Evolutionary conservation across 1,140 invertebrate genomes (phyloP), one percentile per base, ranked within the genome.

Genomic region (Phocides pigmalion): DNA sequence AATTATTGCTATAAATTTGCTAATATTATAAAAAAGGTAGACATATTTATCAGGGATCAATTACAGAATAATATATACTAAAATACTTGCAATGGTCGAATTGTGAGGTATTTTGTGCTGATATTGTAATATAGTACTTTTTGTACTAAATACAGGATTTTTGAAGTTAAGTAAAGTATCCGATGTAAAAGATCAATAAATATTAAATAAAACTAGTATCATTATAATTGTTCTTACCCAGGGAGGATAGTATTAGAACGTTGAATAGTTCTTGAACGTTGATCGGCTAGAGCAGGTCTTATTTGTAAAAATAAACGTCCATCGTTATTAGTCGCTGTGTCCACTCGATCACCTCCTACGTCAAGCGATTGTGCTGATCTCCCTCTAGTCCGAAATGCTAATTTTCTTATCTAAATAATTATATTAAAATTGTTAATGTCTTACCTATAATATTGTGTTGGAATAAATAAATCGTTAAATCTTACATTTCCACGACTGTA

Each of bases 351-450:
- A 14, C 68, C 79, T 12, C 76, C 80, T 14, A 76, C 78, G 70
- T 92, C 91, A 47, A 91, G 78, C 15, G 90, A 92, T 6, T 89
- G 87, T 37, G 90, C 91, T 11, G 90, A 92, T 56, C 85, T 84
- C 20, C 89, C 90, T 64, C 91, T 82, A 15, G 86, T 66, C 4
- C 89, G 87, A 80, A 92, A 92, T 50, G 79, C 79, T 64, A 80
- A 75, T 71, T 90, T 90, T 68, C 89, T 87, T 70, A 90, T 76
- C 91, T 92, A 44, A 39, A 78, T 35, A 35, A 28, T 28, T 28
- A 8, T 28, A 28, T 1, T 28, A 28, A 28, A 28, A 28, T 28
- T 28, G 6, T 28, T 28, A 2, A 28, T n/a, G 2, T 28, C 25
- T 28, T 8, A 28, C 25, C 5, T 8, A 28, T 8, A 28, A 8